phyloP scores from a whole-genome alignment of 2,113 vertebrate genomes.

The Thymallus thymallus region DNA sequence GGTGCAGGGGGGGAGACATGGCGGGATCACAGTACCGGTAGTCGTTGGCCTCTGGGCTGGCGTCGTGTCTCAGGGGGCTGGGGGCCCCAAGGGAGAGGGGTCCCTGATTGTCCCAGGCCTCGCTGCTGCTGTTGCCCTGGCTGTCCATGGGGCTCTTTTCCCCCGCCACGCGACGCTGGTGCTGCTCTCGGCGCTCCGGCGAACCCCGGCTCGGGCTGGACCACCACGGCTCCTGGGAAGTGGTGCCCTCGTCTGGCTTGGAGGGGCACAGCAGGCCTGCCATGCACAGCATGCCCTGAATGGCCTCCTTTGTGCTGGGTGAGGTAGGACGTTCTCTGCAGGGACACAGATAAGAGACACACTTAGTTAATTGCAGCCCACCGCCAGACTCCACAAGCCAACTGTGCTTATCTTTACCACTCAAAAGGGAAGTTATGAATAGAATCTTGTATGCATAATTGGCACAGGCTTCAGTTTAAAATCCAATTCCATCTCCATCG shows the following conservation, averaged over 20 bases:
- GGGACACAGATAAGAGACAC: neutral
- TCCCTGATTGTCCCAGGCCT: conserved; percentile 76
- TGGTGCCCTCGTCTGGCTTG: conserved; percentile 74
- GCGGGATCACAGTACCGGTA: conserved; percentile 85
- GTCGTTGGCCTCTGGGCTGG: conserved; percentile 75
- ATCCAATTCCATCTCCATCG: neutral
- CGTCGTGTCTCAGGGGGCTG: conserved; percentile 56
- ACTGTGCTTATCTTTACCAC: neutral
- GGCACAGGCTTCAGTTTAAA: neutral
- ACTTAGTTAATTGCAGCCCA: neutral
- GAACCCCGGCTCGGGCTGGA: conserved; percentile 72
- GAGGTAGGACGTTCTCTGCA: conserved; percentile 93
- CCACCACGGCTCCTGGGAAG: conserved; percentile 72
- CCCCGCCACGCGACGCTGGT: conserved; percentile 74
- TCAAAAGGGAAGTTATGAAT: neutral
- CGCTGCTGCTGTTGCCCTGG: conserved; percentile 77
- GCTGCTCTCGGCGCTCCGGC: conserved; percentile 66
- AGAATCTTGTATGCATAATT: neutral
- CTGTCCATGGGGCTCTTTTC: conserved; percentile 81
- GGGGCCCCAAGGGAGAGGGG: conserved; percentile 55
- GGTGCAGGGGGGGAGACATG: conserved; percentile 86
- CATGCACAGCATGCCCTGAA: conserved; percentile 99
- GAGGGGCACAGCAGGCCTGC: conserved; percentile 90
- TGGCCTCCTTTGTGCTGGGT: conserved; percentile 94
- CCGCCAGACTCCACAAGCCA: neutral